Evolutionary conservation across 2,888 invertebrate genomes (phyloP).

Genomic region (Calameuta pallipes): DNA sequence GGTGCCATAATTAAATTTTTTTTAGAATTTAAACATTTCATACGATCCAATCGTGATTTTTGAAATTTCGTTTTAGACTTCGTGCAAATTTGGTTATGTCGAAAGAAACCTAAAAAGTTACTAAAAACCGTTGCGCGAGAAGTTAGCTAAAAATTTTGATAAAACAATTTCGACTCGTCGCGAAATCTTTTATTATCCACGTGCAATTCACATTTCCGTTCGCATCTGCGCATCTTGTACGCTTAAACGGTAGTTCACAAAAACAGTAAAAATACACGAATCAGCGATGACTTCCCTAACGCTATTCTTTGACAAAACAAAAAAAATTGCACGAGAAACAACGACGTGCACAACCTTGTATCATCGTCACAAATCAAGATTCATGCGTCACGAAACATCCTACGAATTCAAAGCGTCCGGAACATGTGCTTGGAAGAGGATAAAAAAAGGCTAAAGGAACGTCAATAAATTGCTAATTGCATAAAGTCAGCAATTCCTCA

Average conservation of each 20-base stretch:
- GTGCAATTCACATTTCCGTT: background rate
- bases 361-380: background rate
- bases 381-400: background rate
- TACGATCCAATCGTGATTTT: background rate
- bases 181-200: background rate
- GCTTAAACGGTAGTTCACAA: too few relatives aligned
- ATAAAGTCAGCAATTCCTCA: background rate
- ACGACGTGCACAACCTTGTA: background rate
- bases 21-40: background rate
- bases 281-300: too few relatives aligned
- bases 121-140: background rate
- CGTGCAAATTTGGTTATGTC: background rate
- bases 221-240: too few relatives aligned
- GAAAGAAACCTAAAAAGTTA: background rate
- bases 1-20: background rate
- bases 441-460: background rate
- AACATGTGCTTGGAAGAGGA: background rate
- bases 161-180: background rate
- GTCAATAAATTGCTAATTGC: background rate
- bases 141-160: background rate
- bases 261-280: background rate
- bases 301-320: background rate
- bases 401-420: background rate
- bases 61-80: background rate
- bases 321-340: background rate